These are phyloP conservation scores for Eleginops maclovinus DNA, from an alignment of 2,113 vertebrate genomes.

Conservation along the genomic window DNA sequence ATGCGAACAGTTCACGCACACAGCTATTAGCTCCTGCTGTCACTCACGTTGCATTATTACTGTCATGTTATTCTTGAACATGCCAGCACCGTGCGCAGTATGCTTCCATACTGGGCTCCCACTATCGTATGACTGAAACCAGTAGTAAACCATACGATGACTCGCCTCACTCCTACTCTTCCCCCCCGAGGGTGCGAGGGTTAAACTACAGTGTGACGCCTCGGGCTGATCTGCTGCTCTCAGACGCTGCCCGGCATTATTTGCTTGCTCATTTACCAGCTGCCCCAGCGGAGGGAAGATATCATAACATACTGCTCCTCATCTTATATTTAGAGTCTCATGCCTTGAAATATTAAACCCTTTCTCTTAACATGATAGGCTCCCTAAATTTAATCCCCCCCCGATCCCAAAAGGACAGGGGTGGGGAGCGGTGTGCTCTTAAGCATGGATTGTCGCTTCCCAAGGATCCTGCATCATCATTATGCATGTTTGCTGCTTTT, in stretches of 20 bases:
- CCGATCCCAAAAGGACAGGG: slow-evolving; percentile 80
- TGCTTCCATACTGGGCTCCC: slow-evolving; percentile 38
- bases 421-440: slow-evolving; percentile 64
- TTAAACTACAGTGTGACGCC: slow-evolving; percentile 75
- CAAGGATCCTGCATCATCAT: slow-evolving; percentile 57
- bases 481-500: slow-evolving; percentile 19
- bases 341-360: slow-evolving; percentile 91
- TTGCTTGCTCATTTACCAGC: slow-evolving; percentile 86
- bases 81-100: slow-evolving; percentile 16
- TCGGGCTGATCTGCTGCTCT: slow-evolving; percentile 43
- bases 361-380: slow-evolving; percentile 86
- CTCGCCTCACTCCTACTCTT: slow-evolving; percentile 15
- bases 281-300: slow-evolving; percentile 85
- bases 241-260: slow-evolving; percentile 76
- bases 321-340: slow-evolving; percentile 92
- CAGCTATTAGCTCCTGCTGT: background rate
- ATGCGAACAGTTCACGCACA: background rate
- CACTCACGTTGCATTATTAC: slow-evolving; percentile 27
- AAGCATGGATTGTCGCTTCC: slow-evolving; percentile 45
- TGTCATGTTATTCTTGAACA: slow-evolving; percentile 19
- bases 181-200: slow-evolving; percentile 14
- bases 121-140: slow-evolving; percentile 60
- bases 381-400: slow-evolving; percentile 87
- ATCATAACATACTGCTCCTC: slow-evolving; percentile 87
- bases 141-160: slow-evolving; percentile 67